Base-by-base conservation (phyloP, 23 tunicate genomes). In the Clavelina lepadiformis region DNA sequence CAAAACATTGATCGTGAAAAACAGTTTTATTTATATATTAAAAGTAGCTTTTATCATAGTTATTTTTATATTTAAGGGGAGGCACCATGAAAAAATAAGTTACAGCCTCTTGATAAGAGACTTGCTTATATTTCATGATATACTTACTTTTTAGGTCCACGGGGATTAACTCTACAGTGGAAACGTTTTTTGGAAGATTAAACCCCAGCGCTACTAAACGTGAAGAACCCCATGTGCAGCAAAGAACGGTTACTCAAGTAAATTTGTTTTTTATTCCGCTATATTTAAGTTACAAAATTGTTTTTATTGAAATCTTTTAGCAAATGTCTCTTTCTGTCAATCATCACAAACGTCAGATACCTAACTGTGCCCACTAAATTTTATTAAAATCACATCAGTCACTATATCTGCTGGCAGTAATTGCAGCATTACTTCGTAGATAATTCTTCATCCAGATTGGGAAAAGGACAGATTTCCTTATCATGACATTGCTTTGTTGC, bases 401-500 rank as follows among this genome's bases (percentile, higher is more conserved):
- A 41, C 13, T 41, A 8, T 41, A 41, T 41, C 49, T 8, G 13
- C 49, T 41, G 15, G 13, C 15, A 41, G 49, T 41, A 41, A 41
- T 8, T 8, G 11, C 49, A 41, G 15, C 11, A 15, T 41, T 46
- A 11, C 46, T 41, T 3, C 34, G 0, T 32, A 82, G 89, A 20
- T 73, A 1, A 65, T 73, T 1, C 28, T 73, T 3, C 74, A 73
- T 34, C 74, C 65, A 23, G 44, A 73, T 38, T 82, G 89, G 89
- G 52, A 82, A 23, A 34, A 27, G 35, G 51, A 51, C 28, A 34
- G 52, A 3, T 82, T 59, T 45, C 80, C 89, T 1, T 82, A 82
- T 46, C 70, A 69, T 29, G 89, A 82, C 68, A 56, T 82, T 33
- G 89, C 89, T 2, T 56, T 82, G 11, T 24, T 82, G 32, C 53